Evolutionary conservation across 2,113 vertebrate species (phyloP), one percentile per base, ranked within the genome.

Genomic region (Grallaria varia): DNA sequence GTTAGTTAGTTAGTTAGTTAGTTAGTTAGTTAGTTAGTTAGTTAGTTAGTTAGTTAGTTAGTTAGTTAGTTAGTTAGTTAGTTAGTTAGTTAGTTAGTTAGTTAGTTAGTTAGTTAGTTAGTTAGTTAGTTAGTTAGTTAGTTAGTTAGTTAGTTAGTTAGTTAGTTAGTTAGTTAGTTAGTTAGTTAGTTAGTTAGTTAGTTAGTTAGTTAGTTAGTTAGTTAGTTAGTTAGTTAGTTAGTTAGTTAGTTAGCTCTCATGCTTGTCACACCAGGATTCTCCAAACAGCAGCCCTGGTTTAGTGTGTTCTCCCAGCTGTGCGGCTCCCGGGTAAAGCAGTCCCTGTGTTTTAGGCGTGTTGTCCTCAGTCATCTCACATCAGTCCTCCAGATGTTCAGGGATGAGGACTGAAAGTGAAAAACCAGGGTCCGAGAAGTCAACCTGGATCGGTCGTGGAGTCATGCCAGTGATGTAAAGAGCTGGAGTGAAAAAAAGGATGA

Each of bases 261-360:
- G 8, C 33, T 79, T 52, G 35, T 44, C 60, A 60, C 53, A 9
- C 42, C 19, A 45, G 23, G 24, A 9, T 74, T 68, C 45, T 62
- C 50, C 66, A 47, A 15, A 30, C 2, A 75, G 30, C 47, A 87
- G 35, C 33, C 42, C 39, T 58, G 7, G 0, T 47, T 68, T 10
- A 6, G 2, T 9, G n/a, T 12, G 49, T 10, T 73, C 40, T 55
- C 11, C 40, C 23, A 50, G 71, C 30, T 45, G 3, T 3, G 18
- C 42, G n/a, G 58, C n/a, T 75, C 23, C 60, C 20, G 23, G 11
- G 16, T 9, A 25, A 76, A 80, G 49, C 37, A 18, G 3, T 23
- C 52, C 17, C 53, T 31, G 21, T 0, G 0, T 7, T 40, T 64
- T 8, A 53, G 31, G 39, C 12, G 2, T 3, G 8, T 9, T 52